Evolutionary conservation across 2,888 invertebrate genomes (phyloP).

Genomic region (Trachelus stipa): DNA sequence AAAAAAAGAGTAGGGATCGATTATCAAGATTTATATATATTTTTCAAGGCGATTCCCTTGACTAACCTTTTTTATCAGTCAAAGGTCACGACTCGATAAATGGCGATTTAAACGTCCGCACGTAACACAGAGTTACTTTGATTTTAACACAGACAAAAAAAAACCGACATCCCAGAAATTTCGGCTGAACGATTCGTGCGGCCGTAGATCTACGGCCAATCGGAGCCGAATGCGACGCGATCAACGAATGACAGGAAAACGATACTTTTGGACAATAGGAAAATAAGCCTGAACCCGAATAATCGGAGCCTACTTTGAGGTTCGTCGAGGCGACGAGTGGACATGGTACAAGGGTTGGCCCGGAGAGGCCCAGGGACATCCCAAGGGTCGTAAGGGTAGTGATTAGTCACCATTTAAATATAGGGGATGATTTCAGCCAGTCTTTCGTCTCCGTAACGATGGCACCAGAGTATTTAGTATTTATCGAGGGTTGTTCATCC

Average conservation of each 20-base stretch:
- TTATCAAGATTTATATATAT: neutral
- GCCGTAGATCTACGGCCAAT: neutral
- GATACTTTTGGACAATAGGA: neutral
- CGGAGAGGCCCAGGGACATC: neutral
- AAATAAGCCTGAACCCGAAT: neutral
- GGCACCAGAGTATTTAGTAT: neutral
- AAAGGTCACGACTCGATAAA: neutral
- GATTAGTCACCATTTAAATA: neutral
- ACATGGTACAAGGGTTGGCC: neutral
- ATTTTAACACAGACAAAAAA: too few relatives aligned
- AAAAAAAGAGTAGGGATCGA: neutral
- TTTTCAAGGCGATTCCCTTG: neutral
- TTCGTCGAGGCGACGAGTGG: neutral
- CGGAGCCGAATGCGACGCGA: neutral
- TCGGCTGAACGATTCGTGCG: neutral
- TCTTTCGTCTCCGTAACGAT: neutral
- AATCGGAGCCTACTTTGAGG: neutral
- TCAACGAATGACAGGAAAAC: neutral
- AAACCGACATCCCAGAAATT: neutral
- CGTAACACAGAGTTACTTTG: neutral
- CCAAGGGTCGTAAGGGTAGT: neutral
- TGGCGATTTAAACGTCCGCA: neutral
- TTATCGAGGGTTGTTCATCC: neutral
- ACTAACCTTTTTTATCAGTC: neutral
- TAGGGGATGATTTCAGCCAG: neutral